These are phyloP conservation scores for Drosophila pseudotalamancana DNA, from an alignment of 2,888 invertebrate genomes.

Conservation along the genomic window DNA sequence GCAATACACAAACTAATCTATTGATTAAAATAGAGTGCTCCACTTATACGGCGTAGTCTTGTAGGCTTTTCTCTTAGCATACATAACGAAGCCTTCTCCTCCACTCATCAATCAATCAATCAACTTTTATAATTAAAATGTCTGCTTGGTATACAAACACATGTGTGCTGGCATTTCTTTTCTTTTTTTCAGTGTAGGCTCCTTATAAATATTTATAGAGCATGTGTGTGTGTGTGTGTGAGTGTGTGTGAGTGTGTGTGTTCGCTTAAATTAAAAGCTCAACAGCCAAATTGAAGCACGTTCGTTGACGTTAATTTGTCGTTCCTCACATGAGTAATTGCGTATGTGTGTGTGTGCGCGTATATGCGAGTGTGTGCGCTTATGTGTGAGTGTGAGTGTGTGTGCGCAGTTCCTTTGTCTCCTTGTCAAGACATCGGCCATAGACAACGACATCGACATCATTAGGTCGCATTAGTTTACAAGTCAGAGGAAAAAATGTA, in stretches of 20 bases:
- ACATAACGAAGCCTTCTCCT: background rate
- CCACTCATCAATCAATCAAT: slow-evolving; percentile 7
- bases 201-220: slow-evolving; percentile 20
- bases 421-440: slow-evolving; percentile 30
- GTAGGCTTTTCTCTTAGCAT: too few relatives aligned
- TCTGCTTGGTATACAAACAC: background rate
- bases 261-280: slow-evolving; percentile 55
- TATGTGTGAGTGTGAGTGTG: background rate
- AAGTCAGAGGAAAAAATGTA: slow-evolving; percentile 42
- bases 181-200: slow-evolving; percentile 18
- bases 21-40: slow-evolving; percentile 4
- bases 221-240: slow-evolving; percentile 9
- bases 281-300: slow-evolving; percentile 64
- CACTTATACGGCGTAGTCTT: background rate
- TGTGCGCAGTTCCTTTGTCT: slow-evolving; percentile 16
- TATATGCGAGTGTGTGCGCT: background rate
- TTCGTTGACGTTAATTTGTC: slow-evolving; percentile 63
- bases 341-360: slow-evolving; percentile 1
- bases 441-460: slow-evolving; percentile 38
- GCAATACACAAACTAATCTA: background rate
- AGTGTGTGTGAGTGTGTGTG: slow-evolving; percentile 10
- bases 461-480: slow-evolving; percentile 65
- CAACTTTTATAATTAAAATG: slow-evolving; percentile 5
- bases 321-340: slow-evolving; percentile 57
- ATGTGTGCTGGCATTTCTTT: background rate